A percentile compares a stretch with the other conserved stretches of the same genome.
These are phyloP conservation scores for Augochlora pura DNA, from an alignment of 1,140 invertebrate species.

Conservation along the genomic window DNA sequence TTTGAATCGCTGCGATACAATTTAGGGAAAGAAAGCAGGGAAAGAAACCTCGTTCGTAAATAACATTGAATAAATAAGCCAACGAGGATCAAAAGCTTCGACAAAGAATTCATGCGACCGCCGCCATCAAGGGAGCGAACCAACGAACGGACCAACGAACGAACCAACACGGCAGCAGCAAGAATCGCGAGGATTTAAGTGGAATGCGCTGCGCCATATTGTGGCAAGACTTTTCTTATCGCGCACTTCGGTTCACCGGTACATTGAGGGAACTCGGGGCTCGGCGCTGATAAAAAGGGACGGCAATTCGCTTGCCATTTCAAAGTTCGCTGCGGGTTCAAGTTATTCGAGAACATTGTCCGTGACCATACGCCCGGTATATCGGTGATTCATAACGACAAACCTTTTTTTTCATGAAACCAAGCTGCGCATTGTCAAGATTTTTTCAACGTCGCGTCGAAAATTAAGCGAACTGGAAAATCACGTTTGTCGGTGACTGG, in stretches of 20 bases:
- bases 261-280: constrained; percentile 39
- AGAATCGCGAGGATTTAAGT: constrained; percentile 47
- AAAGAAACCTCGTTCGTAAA: neutral
- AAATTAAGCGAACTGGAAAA: neutral
- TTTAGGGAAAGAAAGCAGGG: neutral
- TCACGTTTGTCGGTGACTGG: no score
- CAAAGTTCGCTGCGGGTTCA: constrained; percentile 48
- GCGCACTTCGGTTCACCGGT: constrained; percentile 41
- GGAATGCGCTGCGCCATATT: constrained; percentile 54
- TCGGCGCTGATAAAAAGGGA: constrained; percentile 56
- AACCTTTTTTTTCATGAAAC: neutral
- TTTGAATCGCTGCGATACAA: neutral
- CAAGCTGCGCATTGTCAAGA: neutral
- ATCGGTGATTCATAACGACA: neutral
- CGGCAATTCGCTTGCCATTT: constrained; percentile 55
- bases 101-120: constrained; percentile 11
- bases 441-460: neutral
- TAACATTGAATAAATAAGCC: constrained; percentile 15
- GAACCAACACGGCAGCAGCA: neutral
- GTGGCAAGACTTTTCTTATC: constrained; percentile 56
- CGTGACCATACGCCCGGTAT: constrained; percentile 14
- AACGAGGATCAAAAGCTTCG: constrained; percentile 25
- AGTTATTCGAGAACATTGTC: constrained; percentile 31
- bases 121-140: constrained; percentile 1
- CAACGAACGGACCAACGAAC: constrained; percentile 9